A percentile compares a stretch with the other conserved stretches of the same genome.
phyloP scores from a whole-genome alignment of 2,888 invertebrate genomes.

The Melitaea athalia region DNA sequence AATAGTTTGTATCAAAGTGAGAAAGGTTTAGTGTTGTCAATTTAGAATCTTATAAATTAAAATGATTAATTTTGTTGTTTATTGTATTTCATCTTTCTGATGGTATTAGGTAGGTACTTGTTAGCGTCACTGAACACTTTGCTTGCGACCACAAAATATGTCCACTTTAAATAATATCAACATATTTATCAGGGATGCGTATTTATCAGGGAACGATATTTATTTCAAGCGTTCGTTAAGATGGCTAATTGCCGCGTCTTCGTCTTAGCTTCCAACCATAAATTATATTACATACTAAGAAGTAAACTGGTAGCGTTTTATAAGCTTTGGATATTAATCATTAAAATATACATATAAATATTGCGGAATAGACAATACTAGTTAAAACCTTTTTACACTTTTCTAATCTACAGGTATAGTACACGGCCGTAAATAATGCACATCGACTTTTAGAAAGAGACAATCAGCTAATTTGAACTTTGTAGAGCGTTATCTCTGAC shows the following conservation, averaged over 20 bases:
- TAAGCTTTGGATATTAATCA: background rate
- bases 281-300: conserved; percentile 65
- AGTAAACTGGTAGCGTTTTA: conserved; percentile 38
- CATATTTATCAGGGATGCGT: conserved; percentile 66
- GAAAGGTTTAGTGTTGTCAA: too few species aligned
- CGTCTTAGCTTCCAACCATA: conserved; percentile 69
- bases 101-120: background rate
- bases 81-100: background rate
- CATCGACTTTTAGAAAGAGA: too few species aligned
- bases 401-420: too few species aligned
- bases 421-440: too few species aligned
- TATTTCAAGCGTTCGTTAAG: conserved; percentile 79
- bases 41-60: background rate
- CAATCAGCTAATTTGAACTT: too few species aligned
- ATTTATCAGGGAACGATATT: conserved; percentile 79
- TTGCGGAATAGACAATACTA: too few species aligned
- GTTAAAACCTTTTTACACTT: too few species aligned
- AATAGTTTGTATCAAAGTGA: too few species aligned
- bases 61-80: background rate
- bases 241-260: conserved; percentile 77
- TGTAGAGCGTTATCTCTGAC: too few species aligned
- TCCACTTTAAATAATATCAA: conserved; percentile 58
- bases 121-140: background rate
- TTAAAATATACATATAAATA: background rate
- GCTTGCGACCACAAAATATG: conserved; percentile 37